Conservation (phyloP, 2,888 invertebrate genomes). For the Drosophila parthenogenetica region DNA sequence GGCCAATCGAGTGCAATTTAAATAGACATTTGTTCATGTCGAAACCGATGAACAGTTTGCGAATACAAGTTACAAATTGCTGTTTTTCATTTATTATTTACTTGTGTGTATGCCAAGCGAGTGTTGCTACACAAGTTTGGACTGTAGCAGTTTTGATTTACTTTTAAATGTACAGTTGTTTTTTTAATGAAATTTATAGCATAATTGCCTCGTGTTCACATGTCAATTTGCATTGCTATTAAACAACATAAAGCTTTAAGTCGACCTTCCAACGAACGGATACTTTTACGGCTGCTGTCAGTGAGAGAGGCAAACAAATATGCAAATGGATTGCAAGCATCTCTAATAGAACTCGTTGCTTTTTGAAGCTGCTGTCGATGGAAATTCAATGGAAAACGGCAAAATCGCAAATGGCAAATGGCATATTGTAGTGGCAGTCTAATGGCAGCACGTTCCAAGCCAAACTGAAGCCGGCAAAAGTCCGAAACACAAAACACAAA, state of each 20-base stretch:
- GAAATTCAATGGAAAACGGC: slow-evolving; percentile 77
- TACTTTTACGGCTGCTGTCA: slow-evolving; percentile 64
- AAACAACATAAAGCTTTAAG: slow-evolving; percentile 32
- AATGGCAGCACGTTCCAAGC: slow-evolving; percentile 67
- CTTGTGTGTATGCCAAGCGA: slow-evolving; percentile 31
- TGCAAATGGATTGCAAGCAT: slow-evolving; percentile 71
- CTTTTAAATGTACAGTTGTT: neutral
- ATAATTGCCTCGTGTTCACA: slow-evolving; percentile 65
- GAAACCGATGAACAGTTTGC: slow-evolving; percentile 69
- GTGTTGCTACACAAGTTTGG: slow-evolving; percentile 32
- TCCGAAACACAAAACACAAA: slow-evolving; percentile 5
- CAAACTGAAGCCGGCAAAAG: slow-evolving; percentile 20
- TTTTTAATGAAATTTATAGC: slow-evolving; percentile 27
- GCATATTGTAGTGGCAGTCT: slow-evolving; percentile 75
- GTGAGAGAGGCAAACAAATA: slow-evolving; percentile 69
- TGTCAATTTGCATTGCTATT: slow-evolving; percentile 69
- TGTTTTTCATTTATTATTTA: slow-evolving; percentile 74
- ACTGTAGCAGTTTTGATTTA: neutral
- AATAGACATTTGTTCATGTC: slow-evolving; percentile 74
- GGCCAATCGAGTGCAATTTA: slow-evolving; percentile 80
- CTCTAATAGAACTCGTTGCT: slow-evolving; percentile 40
- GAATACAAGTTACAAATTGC: slow-evolving; percentile 58
- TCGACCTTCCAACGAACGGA: neutral
- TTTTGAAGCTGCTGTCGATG: slow-evolving; percentile 68
- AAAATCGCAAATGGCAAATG: slow-evolving; percentile 66